Conservation (phyloP, 2,113 vertebrate species). For the Eulacestoma nigropectus region DNA sequence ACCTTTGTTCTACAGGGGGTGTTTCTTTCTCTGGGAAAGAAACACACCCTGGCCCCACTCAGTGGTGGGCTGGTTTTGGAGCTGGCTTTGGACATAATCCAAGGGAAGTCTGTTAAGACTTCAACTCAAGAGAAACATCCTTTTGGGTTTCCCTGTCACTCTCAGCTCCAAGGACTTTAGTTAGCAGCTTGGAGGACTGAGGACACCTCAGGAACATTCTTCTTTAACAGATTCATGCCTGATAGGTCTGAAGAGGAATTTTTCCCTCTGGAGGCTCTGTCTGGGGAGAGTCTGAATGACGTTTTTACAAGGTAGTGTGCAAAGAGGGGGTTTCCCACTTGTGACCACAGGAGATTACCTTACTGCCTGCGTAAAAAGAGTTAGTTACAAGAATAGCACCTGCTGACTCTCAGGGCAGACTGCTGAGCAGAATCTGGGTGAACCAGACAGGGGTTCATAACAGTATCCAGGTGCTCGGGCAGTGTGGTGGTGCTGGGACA, state of each 20-base stretch:
- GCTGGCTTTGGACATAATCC: not conserved
- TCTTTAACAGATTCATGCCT: not conserved
- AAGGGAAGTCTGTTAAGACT: not conserved
- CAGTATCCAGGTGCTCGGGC: not conserved
- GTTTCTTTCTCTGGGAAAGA: not conserved
- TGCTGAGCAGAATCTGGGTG: not conserved
- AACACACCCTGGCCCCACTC: not conserved
- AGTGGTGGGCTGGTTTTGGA: not conserved
- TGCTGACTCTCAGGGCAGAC: not conserved
- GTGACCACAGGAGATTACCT: not conserved
- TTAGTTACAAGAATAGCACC: not conserved
- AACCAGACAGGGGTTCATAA: not conserved
- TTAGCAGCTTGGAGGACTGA: not conserved
- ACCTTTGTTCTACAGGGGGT: fast-evolving
- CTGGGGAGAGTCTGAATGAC: not conserved
- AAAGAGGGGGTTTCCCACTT: not conserved
- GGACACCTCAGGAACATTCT: not conserved
- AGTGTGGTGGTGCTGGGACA: not conserved
- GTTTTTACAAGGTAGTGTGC: not conserved
- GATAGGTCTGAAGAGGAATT: not conserved
- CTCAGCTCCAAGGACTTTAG: not conserved
- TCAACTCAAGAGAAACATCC: not conserved
- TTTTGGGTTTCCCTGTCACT: not conserved
- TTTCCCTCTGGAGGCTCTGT: not conserved
- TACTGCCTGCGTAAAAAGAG: not conserved